These are phyloP conservation scores for Rhabdomys pumilio DNA, from an alignment of 2,797 vertebrate genomes.

Conservation along the genomic window DNA sequence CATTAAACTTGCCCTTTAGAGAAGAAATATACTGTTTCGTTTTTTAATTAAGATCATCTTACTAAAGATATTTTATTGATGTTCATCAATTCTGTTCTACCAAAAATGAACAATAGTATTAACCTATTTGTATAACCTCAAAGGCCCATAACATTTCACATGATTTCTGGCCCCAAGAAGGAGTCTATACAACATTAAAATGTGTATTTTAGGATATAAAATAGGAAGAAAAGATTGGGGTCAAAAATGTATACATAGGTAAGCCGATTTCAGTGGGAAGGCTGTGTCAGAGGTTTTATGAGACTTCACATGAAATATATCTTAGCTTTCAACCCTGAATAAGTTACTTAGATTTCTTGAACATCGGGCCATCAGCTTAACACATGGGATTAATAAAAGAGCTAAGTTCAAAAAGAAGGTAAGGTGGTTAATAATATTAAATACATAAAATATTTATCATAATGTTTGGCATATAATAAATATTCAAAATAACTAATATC, in stretches of 20 bases:
- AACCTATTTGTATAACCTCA: neutral
- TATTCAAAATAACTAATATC: neutral
- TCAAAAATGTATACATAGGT: neutral
- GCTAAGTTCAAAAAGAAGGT: slow-evolving; percentile 7
- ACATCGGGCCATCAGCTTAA: neutral
- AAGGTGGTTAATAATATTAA: neutral
- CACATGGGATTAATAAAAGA: slow-evolving; percentile 20
- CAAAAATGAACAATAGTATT: neutral
- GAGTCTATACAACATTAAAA: neutral
- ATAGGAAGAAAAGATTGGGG: neutral
- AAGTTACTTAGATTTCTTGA: neutral
- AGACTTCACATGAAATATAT: neutral
- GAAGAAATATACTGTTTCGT: neutral
- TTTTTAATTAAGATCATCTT: slow-evolving; percentile 18
- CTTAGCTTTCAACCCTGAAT: slow-evolving; percentile 1
- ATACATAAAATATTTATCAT: neutral
- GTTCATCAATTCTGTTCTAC: neutral
- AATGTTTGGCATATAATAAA: neutral
- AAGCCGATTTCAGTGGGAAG: neutral
- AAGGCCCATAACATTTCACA: neutral
- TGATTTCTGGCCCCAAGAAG: neutral
- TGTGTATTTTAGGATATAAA: neutral
- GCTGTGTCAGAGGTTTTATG: neutral
- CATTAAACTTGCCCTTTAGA: neutral
- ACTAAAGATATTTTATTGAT: neutral